A percentile compares a stretch with the other conserved stretches of the same genome.
Conservation (phyloP, 2,113 vertebrate genomes). For the Camelus dromedarius region DNA sequence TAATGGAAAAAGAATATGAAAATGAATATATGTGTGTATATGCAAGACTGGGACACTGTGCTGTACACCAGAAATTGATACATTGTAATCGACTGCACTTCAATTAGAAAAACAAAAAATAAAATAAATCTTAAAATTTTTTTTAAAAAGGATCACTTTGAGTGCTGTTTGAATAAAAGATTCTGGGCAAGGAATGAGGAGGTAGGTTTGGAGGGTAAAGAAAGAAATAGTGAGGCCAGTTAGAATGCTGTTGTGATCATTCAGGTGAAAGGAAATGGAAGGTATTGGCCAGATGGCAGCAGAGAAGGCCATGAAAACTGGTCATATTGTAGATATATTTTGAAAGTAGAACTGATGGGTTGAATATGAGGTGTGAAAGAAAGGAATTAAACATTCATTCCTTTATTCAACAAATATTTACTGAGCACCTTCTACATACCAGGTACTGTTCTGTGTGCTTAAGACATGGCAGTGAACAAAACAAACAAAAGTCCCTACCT, state of each 20-base stretch:
- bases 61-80: too few relatives aligned
- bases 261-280: neutral
- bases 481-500: neutral
- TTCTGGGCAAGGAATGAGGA: neutral
- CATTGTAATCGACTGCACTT: too few relatives aligned
- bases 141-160: conserved; percentile 29
- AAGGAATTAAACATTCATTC: neutral
- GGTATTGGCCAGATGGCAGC: neutral
- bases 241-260: neutral
- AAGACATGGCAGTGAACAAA: neutral
- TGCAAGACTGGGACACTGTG: too few relatives aligned
- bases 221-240: neutral
- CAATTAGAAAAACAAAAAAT: too few relatives aligned
- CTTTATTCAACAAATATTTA: conserved; percentile 54
- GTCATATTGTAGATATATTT: conserved; percentile 20
- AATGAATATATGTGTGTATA: too few relatives aligned
- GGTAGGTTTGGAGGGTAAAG: neutral
- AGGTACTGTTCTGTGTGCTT: neutral
- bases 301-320: conserved; percentile 11
- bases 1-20: too few relatives aligned
- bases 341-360: conserved; percentile 8
- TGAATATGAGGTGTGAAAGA: neutral
- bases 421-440: neutral
- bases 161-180: neutral
- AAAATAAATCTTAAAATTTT: too few relatives aligned